Evolutionary conservation across 2,797 vertebrate species (phyloP).

Genomic region (Rousettus madagascariensis): DNA sequence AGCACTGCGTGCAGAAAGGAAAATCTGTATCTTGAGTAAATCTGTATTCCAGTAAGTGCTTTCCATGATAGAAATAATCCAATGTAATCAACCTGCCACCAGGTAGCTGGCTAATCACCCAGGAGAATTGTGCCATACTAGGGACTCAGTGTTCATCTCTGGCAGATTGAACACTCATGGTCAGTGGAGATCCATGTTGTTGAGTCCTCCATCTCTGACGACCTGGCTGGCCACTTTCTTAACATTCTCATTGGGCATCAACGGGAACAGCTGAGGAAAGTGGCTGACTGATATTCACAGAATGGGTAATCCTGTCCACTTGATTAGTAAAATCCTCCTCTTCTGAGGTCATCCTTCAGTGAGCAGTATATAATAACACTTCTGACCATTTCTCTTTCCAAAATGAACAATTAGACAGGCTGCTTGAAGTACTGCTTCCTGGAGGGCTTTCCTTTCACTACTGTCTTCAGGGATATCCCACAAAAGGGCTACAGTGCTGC

Average conservation of each 20-base stretch:
- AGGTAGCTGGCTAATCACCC: not conserved
- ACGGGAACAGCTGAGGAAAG: not conserved
- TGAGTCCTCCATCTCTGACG: not conserved
- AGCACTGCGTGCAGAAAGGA: not conserved
- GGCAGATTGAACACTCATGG: not conserved
- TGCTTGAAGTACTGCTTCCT: not conserved
- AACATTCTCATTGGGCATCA: not conserved
- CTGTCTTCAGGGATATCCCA: not conserved
- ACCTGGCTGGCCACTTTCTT: not conserved
- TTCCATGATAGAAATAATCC: not conserved
- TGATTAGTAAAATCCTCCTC: not conserved
- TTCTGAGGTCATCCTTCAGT: not conserved
- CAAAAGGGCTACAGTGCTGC: not conserved
- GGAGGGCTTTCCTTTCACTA: not conserved
- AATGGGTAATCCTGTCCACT: not conserved
- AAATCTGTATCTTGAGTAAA: not conserved
- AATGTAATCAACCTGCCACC: not conserved
- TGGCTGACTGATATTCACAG: not conserved
- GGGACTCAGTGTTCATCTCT: not conserved
- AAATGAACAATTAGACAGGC: not conserved
- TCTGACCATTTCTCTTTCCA: not conserved
- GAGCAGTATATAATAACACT: not conserved
- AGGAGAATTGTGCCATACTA: not conserved
- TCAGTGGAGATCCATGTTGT: not conserved
- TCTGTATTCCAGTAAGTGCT: not conserved